phyloP scores from a whole-genome alignment of 1,140 invertebrate genomes.

The Cataglyphis hispanica region DNA sequence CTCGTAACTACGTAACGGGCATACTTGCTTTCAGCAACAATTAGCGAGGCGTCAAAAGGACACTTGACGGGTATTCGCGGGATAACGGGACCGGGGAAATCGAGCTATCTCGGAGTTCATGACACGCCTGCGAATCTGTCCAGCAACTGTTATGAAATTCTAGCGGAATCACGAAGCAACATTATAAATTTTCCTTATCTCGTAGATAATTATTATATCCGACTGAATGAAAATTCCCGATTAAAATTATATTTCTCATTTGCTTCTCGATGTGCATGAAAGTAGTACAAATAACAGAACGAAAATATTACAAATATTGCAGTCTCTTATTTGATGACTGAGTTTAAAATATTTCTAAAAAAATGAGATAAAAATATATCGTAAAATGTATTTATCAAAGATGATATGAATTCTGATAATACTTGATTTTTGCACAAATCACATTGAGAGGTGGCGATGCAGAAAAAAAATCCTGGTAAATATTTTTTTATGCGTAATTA shows the following conservation, averaged over 20 bases:
- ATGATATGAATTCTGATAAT: background rate
- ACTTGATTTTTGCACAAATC: background rate
- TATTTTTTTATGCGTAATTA: conserved; percentile 28
- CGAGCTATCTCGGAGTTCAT: conserved; percentile 43
- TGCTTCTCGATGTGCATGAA: background rate
- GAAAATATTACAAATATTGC: background rate
- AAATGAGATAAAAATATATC: background rate
- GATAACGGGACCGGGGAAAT: conserved; percentile 75
- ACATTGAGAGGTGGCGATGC: background rate
- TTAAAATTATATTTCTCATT: background rate
- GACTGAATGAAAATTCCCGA: background rate
- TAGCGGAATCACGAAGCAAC: conserved; percentile 18
- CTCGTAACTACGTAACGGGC: conserved; percentile 63
- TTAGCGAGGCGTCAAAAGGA: conserved; percentile 80
- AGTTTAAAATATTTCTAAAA: background rate
- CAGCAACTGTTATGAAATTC: background rate
- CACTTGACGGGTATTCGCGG: conserved; percentile 72
- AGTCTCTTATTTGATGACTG: background rate
- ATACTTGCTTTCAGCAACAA: conserved; percentile 72
- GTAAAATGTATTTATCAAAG: background rate
- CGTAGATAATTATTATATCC: background rate
- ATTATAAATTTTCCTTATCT: background rate
- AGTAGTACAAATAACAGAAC: background rate
- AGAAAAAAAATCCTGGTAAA: background rate
- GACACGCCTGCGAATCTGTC: conserved; percentile 68